These are phyloP conservation scores for Papilio elwesi DNA, from an alignment of 2,888 invertebrate species.

Conservation along the genomic window DNA sequence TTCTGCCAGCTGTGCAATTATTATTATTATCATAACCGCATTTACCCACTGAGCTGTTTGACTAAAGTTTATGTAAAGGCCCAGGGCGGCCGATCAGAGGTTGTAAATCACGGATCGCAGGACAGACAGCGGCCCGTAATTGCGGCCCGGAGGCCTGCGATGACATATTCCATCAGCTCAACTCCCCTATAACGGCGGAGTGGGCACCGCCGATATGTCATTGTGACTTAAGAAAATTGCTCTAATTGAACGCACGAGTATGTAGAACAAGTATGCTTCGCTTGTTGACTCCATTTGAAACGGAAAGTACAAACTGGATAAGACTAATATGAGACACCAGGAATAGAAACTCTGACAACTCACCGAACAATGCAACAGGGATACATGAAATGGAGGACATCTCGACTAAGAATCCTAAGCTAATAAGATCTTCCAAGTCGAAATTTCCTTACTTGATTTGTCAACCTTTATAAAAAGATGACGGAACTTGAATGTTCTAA, in stretches of 20 bases:
- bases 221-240: constrained; percentile 75
- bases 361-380: too few relatives aligned
- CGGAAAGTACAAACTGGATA: background rate
- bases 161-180: constrained; percentile 78
- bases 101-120: constrained; percentile 69
- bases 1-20: constrained; percentile 44
- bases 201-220: constrained; percentile 50
- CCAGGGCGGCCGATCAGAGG: constrained; percentile 65
- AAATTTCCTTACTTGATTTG: too few relatives aligned
- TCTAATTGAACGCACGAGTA: constrained; percentile 67
- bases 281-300: background rate
- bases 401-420: too few relatives aligned
- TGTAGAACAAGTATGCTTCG: constrained; percentile 46
- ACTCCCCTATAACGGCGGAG: constrained; percentile 57
- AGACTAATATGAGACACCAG: background rate
- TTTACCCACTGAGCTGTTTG: constrained; percentile 56
- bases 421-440: too few relatives aligned
- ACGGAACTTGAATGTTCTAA: too few relatives aligned
- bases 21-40: constrained; percentile 49
- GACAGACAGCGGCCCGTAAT: constrained; percentile 64
- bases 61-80: constrained; percentile 64
- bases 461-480: too few relatives aligned
- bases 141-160: constrained; percentile 62
- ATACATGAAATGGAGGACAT: too few relatives aligned
- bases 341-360: too few relatives aligned